These are phyloP conservation scores for Hypercompe scribonia DNA, from an alignment of 2,888 invertebrate species.

Conservation along the genomic window DNA sequence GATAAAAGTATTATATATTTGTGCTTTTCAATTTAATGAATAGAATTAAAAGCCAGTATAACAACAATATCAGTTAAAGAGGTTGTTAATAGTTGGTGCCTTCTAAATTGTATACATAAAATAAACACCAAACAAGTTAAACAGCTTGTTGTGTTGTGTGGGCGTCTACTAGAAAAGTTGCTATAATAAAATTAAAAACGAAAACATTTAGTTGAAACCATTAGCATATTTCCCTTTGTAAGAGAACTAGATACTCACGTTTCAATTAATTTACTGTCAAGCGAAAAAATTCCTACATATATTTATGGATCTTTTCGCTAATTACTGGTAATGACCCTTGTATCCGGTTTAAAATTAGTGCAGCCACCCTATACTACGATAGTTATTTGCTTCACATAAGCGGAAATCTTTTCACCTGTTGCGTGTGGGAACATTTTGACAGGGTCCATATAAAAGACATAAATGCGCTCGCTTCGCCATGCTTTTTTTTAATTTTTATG, in stretches of 20 bases:
- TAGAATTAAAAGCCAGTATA: background rate
- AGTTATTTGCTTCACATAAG: conserved; percentile 6
- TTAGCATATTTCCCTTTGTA: conserved; percentile 2
- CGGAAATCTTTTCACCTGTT: conserved; percentile 4
- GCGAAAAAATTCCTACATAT: background rate
- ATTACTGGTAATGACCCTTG: background rate
- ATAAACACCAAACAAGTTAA: background rate
- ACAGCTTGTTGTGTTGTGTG: background rate
- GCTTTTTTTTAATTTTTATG: conserved; percentile 6
- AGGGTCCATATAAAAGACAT: conserved; percentile 72
- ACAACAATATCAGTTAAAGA: background rate
- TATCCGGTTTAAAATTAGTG: background rate
- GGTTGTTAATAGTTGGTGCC: background rate
- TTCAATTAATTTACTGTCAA: background rate
- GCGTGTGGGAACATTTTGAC: conserved; percentile 49
- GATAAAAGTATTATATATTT: no score
- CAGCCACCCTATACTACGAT: conserved; percentile 6
- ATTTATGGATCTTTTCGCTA: conserved; percentile 2
- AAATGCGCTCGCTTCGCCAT: conserved; percentile 59
- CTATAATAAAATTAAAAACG: background rate
- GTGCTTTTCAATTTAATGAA: background rate
- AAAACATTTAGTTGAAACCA: background rate
- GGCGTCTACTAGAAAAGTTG: background rate
- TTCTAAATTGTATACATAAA: background rate
- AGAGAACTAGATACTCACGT: background rate